phyloP scores from a whole-genome alignment of 2,888 invertebrate species.

The Lepidocyrtinus sp. region DNA sequence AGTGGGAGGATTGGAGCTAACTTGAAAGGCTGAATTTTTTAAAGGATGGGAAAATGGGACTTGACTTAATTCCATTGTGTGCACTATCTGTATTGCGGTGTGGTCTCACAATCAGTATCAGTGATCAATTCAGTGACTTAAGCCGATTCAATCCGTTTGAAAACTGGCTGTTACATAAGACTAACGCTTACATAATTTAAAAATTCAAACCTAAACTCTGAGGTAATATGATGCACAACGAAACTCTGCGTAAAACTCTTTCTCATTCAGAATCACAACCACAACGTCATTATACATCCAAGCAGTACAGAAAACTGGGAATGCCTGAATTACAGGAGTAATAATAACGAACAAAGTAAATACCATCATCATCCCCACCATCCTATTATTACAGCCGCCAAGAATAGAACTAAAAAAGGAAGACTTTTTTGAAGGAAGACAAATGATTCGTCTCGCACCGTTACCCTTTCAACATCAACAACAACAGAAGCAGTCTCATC shows the following conservation, averaged over 20 bases:
- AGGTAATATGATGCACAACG: background rate
- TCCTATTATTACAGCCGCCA: slow-evolving; percentile 27
- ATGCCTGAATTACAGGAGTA: background rate
- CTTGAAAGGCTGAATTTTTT: background rate
- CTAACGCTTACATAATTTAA: background rate
- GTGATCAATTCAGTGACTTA: background rate
- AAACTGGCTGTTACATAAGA: background rate
- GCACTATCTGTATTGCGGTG: too few species aligned
- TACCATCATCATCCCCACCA: background rate
- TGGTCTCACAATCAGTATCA: background rate
- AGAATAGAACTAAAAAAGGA: background rate
- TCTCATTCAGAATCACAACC: background rate
- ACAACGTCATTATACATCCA: background rate
- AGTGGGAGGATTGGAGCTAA: background rate
- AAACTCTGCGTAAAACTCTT: background rate
- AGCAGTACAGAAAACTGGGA: slow-evolving; percentile 4
- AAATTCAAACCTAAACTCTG: background rate
- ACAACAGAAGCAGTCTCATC: slow-evolving; percentile 28
- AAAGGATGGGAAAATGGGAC: background rate
- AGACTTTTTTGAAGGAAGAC: slow-evolving; percentile 46
- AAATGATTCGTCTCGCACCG: slow-evolving; percentile 63
- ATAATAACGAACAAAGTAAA: background rate
- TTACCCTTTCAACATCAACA: slow-evolving; percentile 53
- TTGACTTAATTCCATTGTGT: background rate
- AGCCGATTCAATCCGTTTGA: background rate